Conservation (phyloP, 2,797 vertebrate genomes). For the Intellagama lesueurii region DNA sequence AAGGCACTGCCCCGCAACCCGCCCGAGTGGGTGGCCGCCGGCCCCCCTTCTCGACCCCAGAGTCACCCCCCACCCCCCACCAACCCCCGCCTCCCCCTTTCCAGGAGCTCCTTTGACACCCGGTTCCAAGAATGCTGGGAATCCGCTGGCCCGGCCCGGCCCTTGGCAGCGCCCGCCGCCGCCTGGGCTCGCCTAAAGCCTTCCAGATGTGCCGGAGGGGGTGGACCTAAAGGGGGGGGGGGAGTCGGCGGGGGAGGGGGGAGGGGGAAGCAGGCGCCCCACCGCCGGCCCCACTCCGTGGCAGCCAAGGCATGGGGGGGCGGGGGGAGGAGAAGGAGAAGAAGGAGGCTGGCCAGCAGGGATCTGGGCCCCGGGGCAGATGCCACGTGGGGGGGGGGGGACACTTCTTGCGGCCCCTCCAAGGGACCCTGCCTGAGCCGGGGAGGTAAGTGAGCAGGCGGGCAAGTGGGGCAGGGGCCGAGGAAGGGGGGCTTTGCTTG, state of each 20-base stretch:
- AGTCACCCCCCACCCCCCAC: not conserved
- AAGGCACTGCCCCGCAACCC: too few relatives aligned
- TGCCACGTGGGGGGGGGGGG: too few relatives aligned
- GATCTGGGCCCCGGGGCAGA: too few relatives aligned
- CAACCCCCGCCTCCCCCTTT: not conserved
- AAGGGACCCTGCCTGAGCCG: too few relatives aligned
- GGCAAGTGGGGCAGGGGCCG: too few relatives aligned
- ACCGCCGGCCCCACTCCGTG: not conserved
- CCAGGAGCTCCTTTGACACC: not conserved
- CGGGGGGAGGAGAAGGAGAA: not conserved
- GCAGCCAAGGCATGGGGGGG: not conserved
- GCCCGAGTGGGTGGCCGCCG: too few relatives aligned
- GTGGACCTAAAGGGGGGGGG: not conserved
- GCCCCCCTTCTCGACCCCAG: too few relatives aligned
- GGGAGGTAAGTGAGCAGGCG: too few relatives aligned
- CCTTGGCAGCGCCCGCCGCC: not conserved
- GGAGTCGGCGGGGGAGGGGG: slow-evolving; percentile 31
- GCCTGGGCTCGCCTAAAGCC: not conserved
- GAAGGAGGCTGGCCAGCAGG: too few relatives aligned
- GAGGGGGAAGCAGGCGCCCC: not conserved
- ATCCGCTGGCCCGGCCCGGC: not conserved
- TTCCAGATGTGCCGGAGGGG: slow-evolving; percentile 18
- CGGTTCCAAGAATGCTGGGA: not conserved
- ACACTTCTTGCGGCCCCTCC: too few relatives aligned
- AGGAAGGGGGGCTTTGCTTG: too few relatives aligned